Base-by-base conservation (phyloP, 2,888 invertebrate species). In the Leptogaster cylindrica region DNA sequence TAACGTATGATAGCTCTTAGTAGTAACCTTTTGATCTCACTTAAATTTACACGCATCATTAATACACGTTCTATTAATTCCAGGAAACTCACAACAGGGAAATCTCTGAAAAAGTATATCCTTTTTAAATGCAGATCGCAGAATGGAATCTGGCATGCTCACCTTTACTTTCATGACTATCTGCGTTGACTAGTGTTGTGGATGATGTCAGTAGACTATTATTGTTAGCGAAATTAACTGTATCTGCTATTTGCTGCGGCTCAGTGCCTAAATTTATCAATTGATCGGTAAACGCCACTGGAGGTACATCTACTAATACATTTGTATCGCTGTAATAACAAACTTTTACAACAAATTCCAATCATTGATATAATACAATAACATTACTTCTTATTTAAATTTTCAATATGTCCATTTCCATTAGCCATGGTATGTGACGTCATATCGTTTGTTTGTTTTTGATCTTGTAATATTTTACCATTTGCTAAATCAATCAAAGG, bases 81-180 rank as follows among this genome's bases (percentile, higher is more conserved):
- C 55, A 51, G 74, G 74, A 76, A 74, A 76, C 77, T 80, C 80
- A 80, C 80, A 80, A 80, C 77, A 80, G 76, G 73, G 80, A 81
- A 75, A 80, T 73, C 70, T 73, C 73, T 73, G 68, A n/a, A 64
- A 63, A 31, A 39, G 27, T 31, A 20, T 28, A 14, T 8, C 39
- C 65, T 75, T 75, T 78, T 77, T 77, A 66, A 6, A 71, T 20
- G 10, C 12, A 58, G 6, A 7, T 28, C 23, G 10, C 18, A 10
- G 8, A 8, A 14, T 36, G 16, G 23, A 51, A 31, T 31, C 16
- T 46, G 16, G 12, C n/a, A n/a, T n/a, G n/a, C 14, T 48, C 72
- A 80, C 80, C 80, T 79, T 77, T 78, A 76, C 78, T 78, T 76
- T 81, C 81, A 76, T 80, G 80, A 81, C 80, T 81, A 81, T 81